Percentiles rank a stretch among this genome's conserved stretches.
phyloP scores from a whole-genome alignment of 2,113 vertebrate species.

The Cromileptes altivelis region DNA sequence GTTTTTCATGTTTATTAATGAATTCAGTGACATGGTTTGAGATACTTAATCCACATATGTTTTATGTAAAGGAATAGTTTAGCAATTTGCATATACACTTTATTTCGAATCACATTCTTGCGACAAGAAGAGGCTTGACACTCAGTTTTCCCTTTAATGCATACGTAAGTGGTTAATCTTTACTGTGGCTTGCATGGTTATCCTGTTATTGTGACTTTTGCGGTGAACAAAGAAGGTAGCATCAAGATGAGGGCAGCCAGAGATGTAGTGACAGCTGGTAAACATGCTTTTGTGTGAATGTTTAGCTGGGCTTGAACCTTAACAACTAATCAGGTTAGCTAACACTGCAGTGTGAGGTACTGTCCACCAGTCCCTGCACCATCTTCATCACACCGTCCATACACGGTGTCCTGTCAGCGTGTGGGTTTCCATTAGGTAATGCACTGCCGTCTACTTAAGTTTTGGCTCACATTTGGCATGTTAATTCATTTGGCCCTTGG shows the following conservation, averaged over 20 bases:
- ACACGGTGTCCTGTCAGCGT: not conserved
- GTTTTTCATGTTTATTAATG: not conserved
- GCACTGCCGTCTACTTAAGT: constrained; percentile 16
- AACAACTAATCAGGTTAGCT: not conserved
- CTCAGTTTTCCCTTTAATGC: too few species aligned
- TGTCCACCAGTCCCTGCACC: constrained; percentile 15
- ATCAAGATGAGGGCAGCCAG: too few species aligned
- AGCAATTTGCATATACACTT: not conserved
- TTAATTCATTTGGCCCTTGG: constrained; percentile 42
- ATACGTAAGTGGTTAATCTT: too few species aligned
- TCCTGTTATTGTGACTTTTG: too few species aligned
- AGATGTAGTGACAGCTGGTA: too few species aligned
- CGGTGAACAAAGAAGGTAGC: too few species aligned
- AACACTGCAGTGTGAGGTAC: not conserved
- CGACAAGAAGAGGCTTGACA: too few species aligned
- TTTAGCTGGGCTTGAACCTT: not conserved
- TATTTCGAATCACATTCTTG: not conserved
- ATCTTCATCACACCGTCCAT: constrained; percentile 7
- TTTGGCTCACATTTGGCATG: constrained; percentile 33
- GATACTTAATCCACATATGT: not conserved
- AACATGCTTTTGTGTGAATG: not conserved
- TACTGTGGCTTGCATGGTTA: too few species aligned
- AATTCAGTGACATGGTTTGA: not conserved
- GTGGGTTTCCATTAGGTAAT: not conserved
- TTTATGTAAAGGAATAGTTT: not conserved